A percentile compares a stretch with the other conserved stretches of the same genome.
phyloP scores from a whole-genome alignment of 2,797 vertebrate genomes.

The Distichodus sexfasciatus region DNA sequence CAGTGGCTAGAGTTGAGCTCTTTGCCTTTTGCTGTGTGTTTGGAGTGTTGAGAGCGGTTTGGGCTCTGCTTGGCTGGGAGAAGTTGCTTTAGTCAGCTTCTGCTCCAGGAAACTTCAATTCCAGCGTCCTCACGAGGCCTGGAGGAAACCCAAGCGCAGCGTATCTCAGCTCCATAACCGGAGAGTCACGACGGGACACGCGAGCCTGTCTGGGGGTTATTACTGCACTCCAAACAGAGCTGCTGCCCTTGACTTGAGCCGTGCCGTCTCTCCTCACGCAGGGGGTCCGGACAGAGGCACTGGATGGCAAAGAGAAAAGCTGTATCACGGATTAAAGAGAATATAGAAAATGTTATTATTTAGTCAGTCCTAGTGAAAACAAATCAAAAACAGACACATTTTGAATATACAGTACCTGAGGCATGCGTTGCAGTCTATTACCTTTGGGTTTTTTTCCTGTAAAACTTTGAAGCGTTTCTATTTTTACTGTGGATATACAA shows the following conservation, averaged over 20 bases:
- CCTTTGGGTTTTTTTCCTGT: constrained; percentile 38
- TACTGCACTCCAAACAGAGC: constrained; percentile 27
- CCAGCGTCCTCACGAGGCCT: constrained; percentile 49
- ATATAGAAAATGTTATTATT: background rate
- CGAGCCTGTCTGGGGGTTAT: constrained; percentile 34
- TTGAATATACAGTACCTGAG: too few species aligned
- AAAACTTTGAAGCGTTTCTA: constrained; percentile 39
- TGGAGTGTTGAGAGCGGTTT: constrained; percentile 11
- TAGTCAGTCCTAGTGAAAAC: too few species aligned
- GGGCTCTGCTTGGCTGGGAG: constrained; percentile 33
- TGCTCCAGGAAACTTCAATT: constrained; percentile 58
- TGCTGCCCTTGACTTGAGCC: constrained; percentile 30
- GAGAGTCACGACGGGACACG: constrained; percentile 27
- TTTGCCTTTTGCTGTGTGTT: constrained; percentile 27
- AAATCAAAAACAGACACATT: too few species aligned
- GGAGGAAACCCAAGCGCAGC: constrained; percentile 47
- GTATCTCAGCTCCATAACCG: constrained; percentile 33
- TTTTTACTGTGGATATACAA: constrained; percentile 37
- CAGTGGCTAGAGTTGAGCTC: background rate
- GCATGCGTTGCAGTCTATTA: too few species aligned
- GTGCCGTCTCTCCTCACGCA: constrained; percentile 41
- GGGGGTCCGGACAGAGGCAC: constrained; percentile 36
- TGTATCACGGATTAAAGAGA: background rate
- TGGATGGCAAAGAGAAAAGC: constrained; percentile 26
- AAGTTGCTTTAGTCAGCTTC: constrained; percentile 31